phyloP scores from a whole-genome alignment of 2,888 invertebrate genomes.

The Oxystoma pomonae region DNA sequence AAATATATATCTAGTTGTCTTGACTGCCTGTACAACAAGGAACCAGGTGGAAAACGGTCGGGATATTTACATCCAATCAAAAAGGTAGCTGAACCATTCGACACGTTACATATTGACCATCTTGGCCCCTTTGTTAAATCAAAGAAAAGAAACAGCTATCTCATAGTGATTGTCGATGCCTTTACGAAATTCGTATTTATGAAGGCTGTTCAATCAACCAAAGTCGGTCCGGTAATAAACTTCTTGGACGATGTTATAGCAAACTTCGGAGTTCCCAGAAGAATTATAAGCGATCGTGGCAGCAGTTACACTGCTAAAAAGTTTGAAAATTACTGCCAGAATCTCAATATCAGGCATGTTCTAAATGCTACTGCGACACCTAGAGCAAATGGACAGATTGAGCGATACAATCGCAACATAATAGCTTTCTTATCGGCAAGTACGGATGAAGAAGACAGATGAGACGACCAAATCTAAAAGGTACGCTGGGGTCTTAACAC shows the following conservation, averaged over 20 bases:
- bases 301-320: conserved; percentile 6
- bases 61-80: conserved; percentile 13
- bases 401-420: too few species aligned
- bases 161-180: conserved; percentile 13
- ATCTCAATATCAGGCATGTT: too few species aligned
- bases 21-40: conserved; percentile 26
- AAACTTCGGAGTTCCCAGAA: conserved; percentile 16
- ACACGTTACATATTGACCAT: conserved; percentile 17
- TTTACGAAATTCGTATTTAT: conserved; percentile 17
- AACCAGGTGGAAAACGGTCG: conserved; percentile 12
- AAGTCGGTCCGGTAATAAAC: conserved; percentile 9
- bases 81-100: conserved; percentile 9
- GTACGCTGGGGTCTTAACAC: too few species aligned
- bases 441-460: too few species aligned
- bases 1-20: conserved; percentile 27
- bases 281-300: conserved; percentile 18
- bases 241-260: conserved; percentile 7
- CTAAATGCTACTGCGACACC: too few species aligned
- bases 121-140: conserved; percentile 14
- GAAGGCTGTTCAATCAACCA: conserved; percentile 12
- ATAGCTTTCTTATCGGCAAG: too few species aligned
- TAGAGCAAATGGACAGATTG: too few species aligned
- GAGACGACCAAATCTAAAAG: too few species aligned
- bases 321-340: neutral
- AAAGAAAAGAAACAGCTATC: conserved; percentile 13